Base-by-base conservation (phyloP, 1,140 invertebrate genomes). In the Bombus haemorrhoidalis region DNA sequence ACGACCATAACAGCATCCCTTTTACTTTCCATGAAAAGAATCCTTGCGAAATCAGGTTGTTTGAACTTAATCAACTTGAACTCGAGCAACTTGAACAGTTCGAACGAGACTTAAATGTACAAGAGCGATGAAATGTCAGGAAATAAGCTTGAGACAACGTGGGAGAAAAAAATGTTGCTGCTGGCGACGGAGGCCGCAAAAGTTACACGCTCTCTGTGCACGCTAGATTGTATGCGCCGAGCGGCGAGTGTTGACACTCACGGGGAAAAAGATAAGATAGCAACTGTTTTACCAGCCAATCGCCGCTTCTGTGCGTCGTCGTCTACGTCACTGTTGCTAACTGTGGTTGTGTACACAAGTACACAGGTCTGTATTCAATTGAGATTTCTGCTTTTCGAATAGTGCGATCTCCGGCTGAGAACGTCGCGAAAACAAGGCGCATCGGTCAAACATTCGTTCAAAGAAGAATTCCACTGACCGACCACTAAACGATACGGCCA, bases 231-330 rank as follows among this genome's bases (percentile, higher is more conserved):
- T 77, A 89, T 66, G 34, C 86, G 75, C 89, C 62, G 43, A 84
- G 69, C 64, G 68, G 62, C 85, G 77, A 89, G 72, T 91, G 89
- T 92, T 91, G 89, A 92, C 87, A 92, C 66, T 91, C 79, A 75
- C 85, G 79, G 74, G 72, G 78, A 87, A 90, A 85, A 86, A 88
- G 91, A 92, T 92, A 92, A 92, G 91, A 92, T 92, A 91, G 77
- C 77, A 86, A 81, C 69, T 90, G 85, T 88, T 85, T 85, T 85
- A 86, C 66, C 86, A 84, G 83, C 91, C 91, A 89, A 91, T 92
- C 87, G 77, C 59, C 78, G 72, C 78, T 89, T 85, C 84, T 91
- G 84, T 81, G 37, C 85, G 78, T 80, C 74, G 71, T 22, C 57
- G 39, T 76, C 68, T 86, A 91, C 91, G 91, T 92, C 89, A 91